phyloP scores from a whole-genome alignment of 2,888 invertebrate species.

The Keiferia lycopersicella region DNA sequence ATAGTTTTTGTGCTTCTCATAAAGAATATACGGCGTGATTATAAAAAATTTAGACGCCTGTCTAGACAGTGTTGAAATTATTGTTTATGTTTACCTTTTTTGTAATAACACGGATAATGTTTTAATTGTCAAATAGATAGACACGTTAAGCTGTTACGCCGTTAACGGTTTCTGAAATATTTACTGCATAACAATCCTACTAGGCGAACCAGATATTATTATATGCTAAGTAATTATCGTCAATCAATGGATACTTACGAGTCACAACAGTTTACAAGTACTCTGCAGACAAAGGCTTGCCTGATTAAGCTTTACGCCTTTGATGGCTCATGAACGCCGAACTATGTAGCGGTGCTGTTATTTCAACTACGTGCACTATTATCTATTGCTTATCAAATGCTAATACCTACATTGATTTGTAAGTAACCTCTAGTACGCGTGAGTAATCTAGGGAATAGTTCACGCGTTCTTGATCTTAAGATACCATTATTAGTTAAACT shows the following conservation, averaged over 20 bases:
- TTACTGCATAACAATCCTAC: too few relatives aligned
- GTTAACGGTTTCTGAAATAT: too few relatives aligned
- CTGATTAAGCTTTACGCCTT: constrained; percentile 27
- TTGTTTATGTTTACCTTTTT: too few relatives aligned
- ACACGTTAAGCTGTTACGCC: too few relatives aligned
- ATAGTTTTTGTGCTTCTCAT: not conserved
- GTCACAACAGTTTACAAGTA: not conserved
- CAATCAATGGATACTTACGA: not conserved
- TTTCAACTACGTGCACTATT: constrained; percentile 4
- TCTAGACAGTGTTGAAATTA: too few relatives aligned
- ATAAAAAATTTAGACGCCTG: too few relatives aligned
- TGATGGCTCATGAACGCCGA: constrained; percentile 13
- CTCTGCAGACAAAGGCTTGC: constrained; percentile 23
- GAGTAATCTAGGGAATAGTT: not conserved
- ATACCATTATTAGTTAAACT: too few relatives aligned
- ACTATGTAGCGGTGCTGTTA: constrained; percentile 14
- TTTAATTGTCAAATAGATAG: too few relatives aligned
- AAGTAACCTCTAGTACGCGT: not conserved
- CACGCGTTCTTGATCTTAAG: not conserved
- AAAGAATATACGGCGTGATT: too few relatives aligned
- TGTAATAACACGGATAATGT: too few relatives aligned
- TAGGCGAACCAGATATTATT: too few relatives aligned
- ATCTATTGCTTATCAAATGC: constrained; percentile 9
- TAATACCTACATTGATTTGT: constrained; percentile 7
- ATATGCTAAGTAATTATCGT: not conserved